Percentiles rank a stretch among this genome's conserved stretches.
Conservation (phyloP, 2,113 vertebrate species). For the Cavia porcellus region DNA sequence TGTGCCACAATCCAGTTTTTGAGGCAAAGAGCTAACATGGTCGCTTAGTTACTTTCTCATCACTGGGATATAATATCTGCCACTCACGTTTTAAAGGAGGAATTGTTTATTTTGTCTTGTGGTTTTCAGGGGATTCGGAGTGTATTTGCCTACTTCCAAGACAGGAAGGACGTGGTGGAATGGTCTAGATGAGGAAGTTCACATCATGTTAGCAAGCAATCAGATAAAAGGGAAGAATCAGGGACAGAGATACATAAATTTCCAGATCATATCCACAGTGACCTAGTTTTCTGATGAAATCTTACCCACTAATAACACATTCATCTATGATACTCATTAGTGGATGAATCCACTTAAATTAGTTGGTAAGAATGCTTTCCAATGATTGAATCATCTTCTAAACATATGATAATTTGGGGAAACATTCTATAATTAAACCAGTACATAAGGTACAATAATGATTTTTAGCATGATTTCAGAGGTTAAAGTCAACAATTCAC, state of each 20-base stretch:
- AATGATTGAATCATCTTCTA: not conserved
- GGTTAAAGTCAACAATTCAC: not conserved
- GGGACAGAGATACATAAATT: not conserved
- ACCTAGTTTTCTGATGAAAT: not conserved
- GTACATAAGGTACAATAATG: not conserved
- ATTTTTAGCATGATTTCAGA: not conserved
- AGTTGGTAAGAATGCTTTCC: not conserved
- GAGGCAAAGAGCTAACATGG: not conserved
- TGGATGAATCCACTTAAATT: not conserved
- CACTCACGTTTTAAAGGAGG: not conserved
- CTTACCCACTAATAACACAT: not conserved
- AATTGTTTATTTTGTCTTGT: not conserved
- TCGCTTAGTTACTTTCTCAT: not conserved
- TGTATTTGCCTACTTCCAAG: not conserved
- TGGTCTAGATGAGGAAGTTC: not conserved
- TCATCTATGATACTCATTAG: not conserved
- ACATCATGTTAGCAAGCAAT: not conserved
- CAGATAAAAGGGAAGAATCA: not conserved
- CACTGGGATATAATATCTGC: not conserved
- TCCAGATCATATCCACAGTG: not conserved
- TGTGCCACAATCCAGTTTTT: not conserved
- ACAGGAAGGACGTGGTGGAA: not conserved
- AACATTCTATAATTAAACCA: not conserved
- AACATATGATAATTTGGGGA: not conserved
- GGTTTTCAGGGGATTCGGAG: not conserved